Base-by-base conservation (phyloP, 2,113 vertebrate species). In the Acanthochromis polyacanthus region DNA sequence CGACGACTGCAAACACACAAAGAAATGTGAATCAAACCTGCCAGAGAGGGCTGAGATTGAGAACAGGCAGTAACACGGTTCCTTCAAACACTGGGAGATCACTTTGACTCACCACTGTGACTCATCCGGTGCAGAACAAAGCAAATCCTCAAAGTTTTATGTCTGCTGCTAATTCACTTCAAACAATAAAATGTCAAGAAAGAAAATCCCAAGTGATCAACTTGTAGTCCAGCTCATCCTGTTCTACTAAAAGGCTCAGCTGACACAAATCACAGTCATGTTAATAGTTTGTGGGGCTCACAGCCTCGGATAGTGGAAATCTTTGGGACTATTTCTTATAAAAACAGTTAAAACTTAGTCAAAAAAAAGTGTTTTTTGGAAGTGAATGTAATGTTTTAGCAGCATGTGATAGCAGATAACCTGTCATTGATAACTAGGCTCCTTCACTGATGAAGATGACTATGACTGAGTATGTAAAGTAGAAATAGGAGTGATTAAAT, bases 1-100 rank as follows among this genome's bases (percentile, higher is more conserved):
- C 0, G 96, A 98, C 4, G 96, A 97, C 98, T 99, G 80, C 5
- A 75, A 23, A 71, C 38, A 64, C 60, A 62, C 3, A 48, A 23
- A 58, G 5, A 38, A 2, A 43, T 15, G 0, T 58, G 6, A 3
- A 36, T 60, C 1, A 50, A 53, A 45, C 23, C 6, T 23, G 14
- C n/a, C 7, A 58, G 45, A 23, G 2, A 52, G 15, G 30, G 38
- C 36, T 60, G 14, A 17, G 38, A 72, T 61, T 65, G 32, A 64
- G 62, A 66, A n/a, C 14, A 14, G 22, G 11, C n/a, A 16, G 20
- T n/a, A 10, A 58, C 15, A 73, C 2, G 12, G 28, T 40, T 45
- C 59, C 1, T 11, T 17, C 1, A 46, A 60, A 43, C 10, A 30
- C 6, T 52, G 23, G 16, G 14, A 22, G 8, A 32, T 1, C 1